Base-by-base conservation (phyloP, 2,888 invertebrate genomes). In the Eupithecia inturbata region DNA sequence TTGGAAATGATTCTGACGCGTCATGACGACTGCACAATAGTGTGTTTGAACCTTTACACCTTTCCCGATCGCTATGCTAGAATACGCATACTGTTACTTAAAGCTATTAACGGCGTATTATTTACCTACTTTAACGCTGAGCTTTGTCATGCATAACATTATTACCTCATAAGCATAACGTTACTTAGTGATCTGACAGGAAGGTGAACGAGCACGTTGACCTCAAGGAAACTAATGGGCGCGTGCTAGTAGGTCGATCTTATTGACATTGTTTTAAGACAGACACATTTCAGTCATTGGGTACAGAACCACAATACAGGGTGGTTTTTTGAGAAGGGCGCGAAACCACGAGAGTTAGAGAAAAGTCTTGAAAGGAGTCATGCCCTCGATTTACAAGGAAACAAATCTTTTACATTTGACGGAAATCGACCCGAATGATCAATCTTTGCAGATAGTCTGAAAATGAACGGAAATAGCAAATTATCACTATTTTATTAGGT, bases 161-260 rank as follows among this genome's bases (percentile, higher is more conserved):
- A 60, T 70, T 70, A 73, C 67, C 66, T 70, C 60, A 73, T 36
- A 67, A 57, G 67, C 60, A 73, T 36, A 67, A 57, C 41, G 66
- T 41, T 70, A 45, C 45, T 41, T 28, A 49, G 33, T 67, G 49
- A 10, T 41, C 49, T 62, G 64, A 33, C 33, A 64, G 33, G 41
- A 71, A 70, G 70, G 72, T 72, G 36, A 75, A 70, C 70, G 63
- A 64, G 67, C 72, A 41, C 70, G 64, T 70, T 73, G 70, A 75
- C 63, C 72, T 70, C 67, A 72, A 70, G 63, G 68, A 68, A 75
- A 70, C 39, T 60, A 62, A 49, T 64, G 16, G 33, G 14, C 33
- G 16, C 39, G 49, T 66, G 26, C n/a, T 28, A 70, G 39, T 70
- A 67, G 73, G 67, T 53, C 67, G 39, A 16, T 53, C 41, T 73